These are phyloP conservation scores for Amyelois transitella DNA, from an alignment of 1,140 invertebrate genomes.

Conservation along the genomic window DNA sequence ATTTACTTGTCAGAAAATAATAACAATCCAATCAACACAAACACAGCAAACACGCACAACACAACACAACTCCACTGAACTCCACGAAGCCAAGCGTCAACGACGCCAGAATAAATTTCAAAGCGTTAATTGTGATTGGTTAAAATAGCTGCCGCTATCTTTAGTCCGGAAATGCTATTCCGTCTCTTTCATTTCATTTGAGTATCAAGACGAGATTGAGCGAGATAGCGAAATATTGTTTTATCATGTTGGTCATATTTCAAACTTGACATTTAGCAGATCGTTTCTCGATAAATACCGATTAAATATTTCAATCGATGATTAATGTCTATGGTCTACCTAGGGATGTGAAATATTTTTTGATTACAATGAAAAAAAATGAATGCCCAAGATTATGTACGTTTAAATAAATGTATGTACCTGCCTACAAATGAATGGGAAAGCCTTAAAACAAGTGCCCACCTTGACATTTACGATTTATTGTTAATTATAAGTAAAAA, in stretches of 20 bases:
- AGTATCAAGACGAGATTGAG: too few relatives aligned
- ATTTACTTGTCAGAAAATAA: background rate
- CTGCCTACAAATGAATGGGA: too few relatives aligned
- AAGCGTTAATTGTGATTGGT: constrained; percentile 54
- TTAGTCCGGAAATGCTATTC: constrained; percentile 12
- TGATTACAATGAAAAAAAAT: too few relatives aligned
- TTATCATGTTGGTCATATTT: background rate
- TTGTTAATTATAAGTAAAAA: too few relatives aligned
- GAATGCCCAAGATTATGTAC: too few relatives aligned
- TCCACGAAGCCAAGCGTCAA: constrained; percentile 41
- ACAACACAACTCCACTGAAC: background rate
- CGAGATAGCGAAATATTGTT: background rate
- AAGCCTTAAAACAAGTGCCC: too few relatives aligned
- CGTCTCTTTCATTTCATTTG: constrained; percentile 6
- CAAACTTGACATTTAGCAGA: background rate
- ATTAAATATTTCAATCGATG: too few relatives aligned
- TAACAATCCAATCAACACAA: constrained; percentile 2
- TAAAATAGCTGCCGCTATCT: constrained; percentile 32
- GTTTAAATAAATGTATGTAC: too few relatives aligned
- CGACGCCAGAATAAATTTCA: constrained; percentile 55
- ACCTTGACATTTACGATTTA: too few relatives aligned
- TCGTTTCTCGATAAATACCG: too few relatives aligned
- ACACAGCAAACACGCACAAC: constrained; percentile 7
- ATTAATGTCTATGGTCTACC: too few relatives aligned
- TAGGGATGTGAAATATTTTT: too few relatives aligned